Conservation (phyloP, 92 coral and sea anemone species). For the Actinernus sp. region DNA sequence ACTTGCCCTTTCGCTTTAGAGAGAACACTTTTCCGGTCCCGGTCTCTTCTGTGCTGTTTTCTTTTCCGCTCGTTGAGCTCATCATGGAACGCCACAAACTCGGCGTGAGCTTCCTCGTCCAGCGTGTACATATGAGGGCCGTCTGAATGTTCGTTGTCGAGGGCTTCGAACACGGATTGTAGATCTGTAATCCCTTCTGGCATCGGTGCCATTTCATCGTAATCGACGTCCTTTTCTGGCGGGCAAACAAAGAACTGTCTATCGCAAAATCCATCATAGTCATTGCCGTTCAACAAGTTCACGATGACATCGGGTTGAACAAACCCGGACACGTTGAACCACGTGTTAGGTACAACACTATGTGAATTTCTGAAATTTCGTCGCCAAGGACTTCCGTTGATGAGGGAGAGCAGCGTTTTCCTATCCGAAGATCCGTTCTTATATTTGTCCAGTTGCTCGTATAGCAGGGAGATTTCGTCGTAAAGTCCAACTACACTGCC, state of each 20-base stretch:
- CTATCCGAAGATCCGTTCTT: conserved; percentile 61
- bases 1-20: conserved; percentile 71
- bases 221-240: conserved; percentile 56
- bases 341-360: conserved; percentile 47
- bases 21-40: conserved; percentile 58
- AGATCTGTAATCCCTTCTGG: background rate
- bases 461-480: conserved; percentile 67
- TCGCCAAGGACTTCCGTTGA: conserved; percentile 47
- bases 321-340: conserved; percentile 66
- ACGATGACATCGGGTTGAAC: conserved; percentile 65
- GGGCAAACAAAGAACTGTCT: conserved; percentile 70
- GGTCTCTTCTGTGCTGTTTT: conserved; percentile 44
- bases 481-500: conserved; percentile 71
- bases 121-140: conserved; percentile 16
- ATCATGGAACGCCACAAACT: conserved; percentile 61
- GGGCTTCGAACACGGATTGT: conserved; percentile 1
- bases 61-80: conserved; percentile 51
- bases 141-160: conserved; percentile 18
- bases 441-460: conserved; percentile 64
- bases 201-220: conserved; percentile 32
- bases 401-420: conserved; percentile 55
- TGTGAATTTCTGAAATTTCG: conserved; percentile 45
- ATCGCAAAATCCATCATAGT: conserved; percentile 60
- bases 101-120: conserved; percentile 41
- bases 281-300: conserved; percentile 46